Evolutionary conservation across 2,797 vertebrate species (phyloP), one percentile per base, ranked within the genome.

Genomic region (Sternarchorhynchus goeldii): DNA sequence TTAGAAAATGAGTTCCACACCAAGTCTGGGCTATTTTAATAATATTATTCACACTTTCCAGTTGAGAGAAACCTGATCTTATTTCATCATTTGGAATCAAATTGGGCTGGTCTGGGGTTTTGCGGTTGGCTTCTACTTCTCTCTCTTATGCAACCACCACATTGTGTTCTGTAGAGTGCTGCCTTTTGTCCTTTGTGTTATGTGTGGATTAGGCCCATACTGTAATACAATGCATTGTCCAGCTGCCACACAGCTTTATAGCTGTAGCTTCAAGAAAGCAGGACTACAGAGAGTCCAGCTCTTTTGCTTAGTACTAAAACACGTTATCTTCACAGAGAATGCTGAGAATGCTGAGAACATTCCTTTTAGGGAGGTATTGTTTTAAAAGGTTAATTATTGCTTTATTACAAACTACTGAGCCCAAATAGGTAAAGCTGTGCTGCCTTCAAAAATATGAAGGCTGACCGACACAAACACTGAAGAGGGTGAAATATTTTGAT

Each of bases 281-380:
- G 41, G 14, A 53, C 68, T 29, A 71, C 56, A 36, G 50, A 36
- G 34, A 6, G 41, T 32, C 45, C 45, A 50, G 45, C 3, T 32
- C 67, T 12, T 56, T 70, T 55, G 12, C 25, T 55, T 10, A 53
- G 16, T 70, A 12, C 50, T 34, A 29, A 56, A 56, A 56, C 36
- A 12, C 55, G 20, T 72, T 72, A 72, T 58, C 69, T 72, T 39
- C 32, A 58, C n/a, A 8, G 8, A 29, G 58, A 60, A 21, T 58
- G 55, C 69, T 72, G 69, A 58, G 55, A 58, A n/a, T n/a, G n/a
- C n/a, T n/a, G n/a, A n/a, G n/a, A 55, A 58, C 55, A 71, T 34
- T 57, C 16, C 14, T 71, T 71, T 3, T 57, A 5, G 5, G 55
- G 10, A 58, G 29, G 29, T 53, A 57, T 31, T 41, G 4, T 17